A percentile compares a stretch with the other conserved stretches of the same genome.
These are phyloP conservation scores for Bergia puertoricense DNA, from an alignment of 92 coral and sea anemone genomes.

Conservation along the genomic window DNA sequence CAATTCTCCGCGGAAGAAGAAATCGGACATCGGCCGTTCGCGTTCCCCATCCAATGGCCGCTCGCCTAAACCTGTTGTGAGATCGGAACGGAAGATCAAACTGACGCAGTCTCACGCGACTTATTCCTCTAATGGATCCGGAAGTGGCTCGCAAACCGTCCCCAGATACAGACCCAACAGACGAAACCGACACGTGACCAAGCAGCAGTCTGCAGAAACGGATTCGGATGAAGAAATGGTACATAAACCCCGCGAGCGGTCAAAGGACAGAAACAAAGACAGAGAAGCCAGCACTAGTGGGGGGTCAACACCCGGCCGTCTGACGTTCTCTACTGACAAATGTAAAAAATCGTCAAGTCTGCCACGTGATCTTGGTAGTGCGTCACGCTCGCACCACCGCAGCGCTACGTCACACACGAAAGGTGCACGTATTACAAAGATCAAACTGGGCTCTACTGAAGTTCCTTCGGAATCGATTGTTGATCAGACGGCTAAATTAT, in stretches of 20 bases:
- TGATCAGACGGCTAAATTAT: constrained; percentile 79
- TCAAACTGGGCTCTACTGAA: constrained; percentile 73
- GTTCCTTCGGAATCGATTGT: constrained; percentile 79
- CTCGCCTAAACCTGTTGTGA: constrained; percentile 75
- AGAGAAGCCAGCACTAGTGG: constrained; percentile 29
- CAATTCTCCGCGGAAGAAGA: constrained; percentile 26
- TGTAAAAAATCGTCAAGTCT: constrained; percentile 66
- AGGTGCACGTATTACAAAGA: constrained; percentile 80
- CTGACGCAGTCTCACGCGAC: constrained; percentile 60
- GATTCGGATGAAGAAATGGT: constrained; percentile 83
- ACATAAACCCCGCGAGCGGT: constrained; percentile 48
- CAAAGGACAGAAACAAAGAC: constrained; percentile 39
- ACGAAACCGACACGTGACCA: constrained; percentile 63
- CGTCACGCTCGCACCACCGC: constrained; percentile 57
- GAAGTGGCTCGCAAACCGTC: constrained; percentile 72
- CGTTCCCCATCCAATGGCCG: constrained; percentile 51
- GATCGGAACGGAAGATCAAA: constrained; percentile 83
- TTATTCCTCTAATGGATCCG: constrained; percentile 40
- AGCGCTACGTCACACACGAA: constrained; percentile 56
- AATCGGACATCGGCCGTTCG: constrained; percentile 48
- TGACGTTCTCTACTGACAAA: constrained; percentile 53
- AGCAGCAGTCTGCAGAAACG: constrained; percentile 57
- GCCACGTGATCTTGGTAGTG: constrained; percentile 74
- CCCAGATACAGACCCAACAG: constrained; percentile 67
- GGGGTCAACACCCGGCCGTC: constrained; percentile 37